Conservation (phyloP, 2,113 vertebrate genomes). For the Ariopsis seemanni region DNA sequence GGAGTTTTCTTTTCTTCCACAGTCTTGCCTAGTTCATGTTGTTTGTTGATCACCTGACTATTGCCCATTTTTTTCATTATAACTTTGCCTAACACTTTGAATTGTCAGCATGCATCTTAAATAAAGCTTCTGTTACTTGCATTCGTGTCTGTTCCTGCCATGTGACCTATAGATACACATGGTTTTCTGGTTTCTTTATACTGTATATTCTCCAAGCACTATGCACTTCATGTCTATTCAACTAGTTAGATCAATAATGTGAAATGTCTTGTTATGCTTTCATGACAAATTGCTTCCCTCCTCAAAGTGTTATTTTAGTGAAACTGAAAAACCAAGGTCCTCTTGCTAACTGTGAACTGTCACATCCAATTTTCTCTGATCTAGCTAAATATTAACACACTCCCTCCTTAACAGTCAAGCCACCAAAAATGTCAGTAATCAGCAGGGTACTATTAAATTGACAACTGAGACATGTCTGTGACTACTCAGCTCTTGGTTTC, state of each 20-base stretch:
- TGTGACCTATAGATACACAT: neutral
- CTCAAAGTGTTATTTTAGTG: neutral
- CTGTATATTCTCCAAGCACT: neutral
- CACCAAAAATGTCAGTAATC: conserved; percentile 2
- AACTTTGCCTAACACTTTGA: neutral
- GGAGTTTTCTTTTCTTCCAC: too few relatives aligned
- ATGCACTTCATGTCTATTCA: neutral
- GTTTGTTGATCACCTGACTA: too few relatives aligned
- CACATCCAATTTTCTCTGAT: neutral
- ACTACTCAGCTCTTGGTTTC: neutral
- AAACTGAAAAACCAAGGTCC: neutral
- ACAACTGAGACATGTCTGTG: conserved; percentile 11
- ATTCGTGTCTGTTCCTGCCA: too few relatives aligned
- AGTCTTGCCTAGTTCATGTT: too few relatives aligned
- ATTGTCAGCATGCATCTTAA: neutral
- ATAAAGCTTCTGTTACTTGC: too few relatives aligned
- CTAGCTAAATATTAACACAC: neutral
- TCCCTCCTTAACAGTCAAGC: neutral
- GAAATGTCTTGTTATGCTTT: neutral
- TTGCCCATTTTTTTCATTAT: neutral
- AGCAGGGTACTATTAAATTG: conserved; percentile 23
- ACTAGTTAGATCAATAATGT: neutral
- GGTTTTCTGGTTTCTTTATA: neutral
- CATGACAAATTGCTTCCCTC: neutral
- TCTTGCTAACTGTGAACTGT: conserved; percentile 6